Evolutionary conservation across 92 coral and sea anemone species (phyloP), one percentile per base, ranked within the genome.

Genomic region (Epizoanthus scotinus): DNA sequence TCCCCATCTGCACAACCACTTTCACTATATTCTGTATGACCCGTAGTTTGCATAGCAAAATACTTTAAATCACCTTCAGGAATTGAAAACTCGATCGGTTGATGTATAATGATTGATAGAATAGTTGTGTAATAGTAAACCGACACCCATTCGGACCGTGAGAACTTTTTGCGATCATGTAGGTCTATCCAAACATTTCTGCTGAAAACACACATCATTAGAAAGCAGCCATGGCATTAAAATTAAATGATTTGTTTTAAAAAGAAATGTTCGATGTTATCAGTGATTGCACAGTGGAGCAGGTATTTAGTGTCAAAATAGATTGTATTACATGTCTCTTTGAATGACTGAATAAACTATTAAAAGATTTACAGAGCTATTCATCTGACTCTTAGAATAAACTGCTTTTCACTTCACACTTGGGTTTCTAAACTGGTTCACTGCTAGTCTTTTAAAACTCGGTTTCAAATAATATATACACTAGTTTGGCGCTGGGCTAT

Each of bases 221-320:
- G 20, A 68, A 38, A 68, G 54, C 6, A 27, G 25, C 47, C 28
- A 67, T 7, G 47, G 73, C 24, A 42, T 17, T n/a, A 56, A 68
- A 44, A 68, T n/a, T 20, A 68, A 44, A 22, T 42, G 54, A 38
- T 42, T 29, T 68, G 52, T 68, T 68, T 38, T 21, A 38, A n/a
- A 27, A 68, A 20, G 47, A 40, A 22, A 38, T 42, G 29, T 42
- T 44, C 55, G 47, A 68, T 27, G 36, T 68, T 38, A 68, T 68
- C 73, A 19, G 5, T 68, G 56, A 68, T 68, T 68, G 18, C 73
- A 68, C 73, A 68, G 73, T n/a, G 56, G 54, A 36, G 55, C 10
- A 68, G 29, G 54, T 68, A 68, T 42, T 68, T 40, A 42, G 52
- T 36, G 42, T 68, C 73, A 68, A 68, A 68, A 68, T 68, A 68